Percentiles rank a stretch among this genome's conserved stretches.
Conservation (phyloP, 2,113 vertebrate genomes). For the Otis tarda region DNA sequence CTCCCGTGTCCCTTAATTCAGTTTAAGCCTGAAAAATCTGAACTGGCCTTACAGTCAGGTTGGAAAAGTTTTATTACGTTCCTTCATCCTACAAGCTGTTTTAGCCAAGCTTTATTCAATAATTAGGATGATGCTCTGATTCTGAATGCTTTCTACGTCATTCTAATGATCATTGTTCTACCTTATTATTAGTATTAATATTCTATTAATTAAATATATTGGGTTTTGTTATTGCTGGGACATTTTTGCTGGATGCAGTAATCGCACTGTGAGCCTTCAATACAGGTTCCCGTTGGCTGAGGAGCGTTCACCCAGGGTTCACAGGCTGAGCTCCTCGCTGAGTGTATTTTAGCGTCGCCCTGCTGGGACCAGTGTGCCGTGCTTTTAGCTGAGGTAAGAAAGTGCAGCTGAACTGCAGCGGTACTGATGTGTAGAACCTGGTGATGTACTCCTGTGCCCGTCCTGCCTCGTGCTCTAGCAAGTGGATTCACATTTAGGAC, state of each 20-base stretch:
- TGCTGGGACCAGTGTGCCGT: not conserved
- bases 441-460: not conserved
- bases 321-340: not conserved
- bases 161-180: not conserved
- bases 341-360: not conserved
- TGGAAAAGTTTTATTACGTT: not conserved
- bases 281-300: not conserved
- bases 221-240: not conserved
- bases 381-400: not conserved
- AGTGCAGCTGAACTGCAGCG: not conserved
- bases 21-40: not conserved
- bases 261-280: not conserved
- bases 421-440: not conserved
- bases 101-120: not conserved
- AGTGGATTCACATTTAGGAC: no score
- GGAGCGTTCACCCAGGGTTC: not conserved
- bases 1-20: not conserved
- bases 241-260: not conserved
- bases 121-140: not conserved
- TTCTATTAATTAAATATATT: not conserved
- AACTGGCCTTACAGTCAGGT: not conserved
- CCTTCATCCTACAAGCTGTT: not conserved
- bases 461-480: not conserved
- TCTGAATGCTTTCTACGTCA: not conserved
- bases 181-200: not conserved